phyloP scores from a whole-genome alignment of 2,797 vertebrate species.

The Sebastes steindachneri region DNA sequence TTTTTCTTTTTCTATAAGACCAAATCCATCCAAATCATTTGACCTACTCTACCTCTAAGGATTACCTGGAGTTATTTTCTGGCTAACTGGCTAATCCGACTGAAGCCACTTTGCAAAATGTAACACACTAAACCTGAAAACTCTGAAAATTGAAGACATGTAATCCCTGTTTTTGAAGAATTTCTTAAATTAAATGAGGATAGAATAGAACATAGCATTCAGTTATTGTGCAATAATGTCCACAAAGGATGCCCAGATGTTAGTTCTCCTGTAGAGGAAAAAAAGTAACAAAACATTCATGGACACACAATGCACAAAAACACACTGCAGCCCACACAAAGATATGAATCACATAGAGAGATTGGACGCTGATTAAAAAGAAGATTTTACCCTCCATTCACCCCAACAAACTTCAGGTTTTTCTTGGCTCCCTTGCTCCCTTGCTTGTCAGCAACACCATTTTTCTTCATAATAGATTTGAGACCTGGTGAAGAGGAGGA shows the following conservation, averaged over 20 bases:
- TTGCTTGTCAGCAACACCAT: constrained; percentile 89
- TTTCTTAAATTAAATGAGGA: not conserved
- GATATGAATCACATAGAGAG: constrained; percentile 19
- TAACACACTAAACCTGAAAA: not conserved
- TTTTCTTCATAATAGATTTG: constrained; percentile 99
- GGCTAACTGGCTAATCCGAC: not conserved
- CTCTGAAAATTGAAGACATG: not conserved
- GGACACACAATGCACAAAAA: not conserved
- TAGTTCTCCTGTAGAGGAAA: not conserved
- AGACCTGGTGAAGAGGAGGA: constrained; percentile 87
- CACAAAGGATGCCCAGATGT: not conserved
- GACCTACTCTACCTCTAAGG: not conserved
- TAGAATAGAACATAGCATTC: not conserved
- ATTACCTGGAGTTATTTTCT: not conserved
- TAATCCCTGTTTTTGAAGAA: not conserved
- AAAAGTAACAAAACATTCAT: not conserved
- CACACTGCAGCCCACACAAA: constrained; percentile 11
- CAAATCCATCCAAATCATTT: not conserved
- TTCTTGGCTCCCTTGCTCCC: constrained; percentile 94
- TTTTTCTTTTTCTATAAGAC: not conserved
- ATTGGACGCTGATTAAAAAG: constrained; percentile 43
- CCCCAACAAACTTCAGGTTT: constrained; percentile 99
- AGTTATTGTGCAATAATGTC: not conserved
- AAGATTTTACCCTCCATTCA: constrained; percentile 97
- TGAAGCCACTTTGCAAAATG: not conserved